A percentile compares a stretch with the other conserved stretches of the same genome.
Evolutionary conservation across 2,888 invertebrate species (phyloP).

Genomic region (Acleris laterana): DNA sequence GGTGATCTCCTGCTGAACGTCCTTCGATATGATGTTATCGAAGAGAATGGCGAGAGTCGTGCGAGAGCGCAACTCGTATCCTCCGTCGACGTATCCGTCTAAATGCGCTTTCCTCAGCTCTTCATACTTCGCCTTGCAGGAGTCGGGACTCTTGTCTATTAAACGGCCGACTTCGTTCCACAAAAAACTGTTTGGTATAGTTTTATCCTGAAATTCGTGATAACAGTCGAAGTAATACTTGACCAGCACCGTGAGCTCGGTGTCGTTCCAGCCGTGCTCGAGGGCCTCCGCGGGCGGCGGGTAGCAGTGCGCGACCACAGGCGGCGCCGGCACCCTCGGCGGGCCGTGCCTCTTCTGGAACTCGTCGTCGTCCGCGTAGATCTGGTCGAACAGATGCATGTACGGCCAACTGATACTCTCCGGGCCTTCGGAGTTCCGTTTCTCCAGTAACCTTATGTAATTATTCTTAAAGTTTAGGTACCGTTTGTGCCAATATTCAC

Average conservation of each 20-base stretch:
- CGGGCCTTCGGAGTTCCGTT: slow-evolving; percentile 52
- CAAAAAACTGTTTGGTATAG: slow-evolving; percentile 71
- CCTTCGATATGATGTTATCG: slow-evolving; percentile 69
- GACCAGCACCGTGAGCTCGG: slow-evolving; percentile 65
- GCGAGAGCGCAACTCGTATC: slow-evolving; percentile 57
- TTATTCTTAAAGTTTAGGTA: slow-evolving; percentile 75
- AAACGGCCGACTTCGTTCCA: slow-evolving; percentile 75
- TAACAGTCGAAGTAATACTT: slow-evolving; percentile 76
- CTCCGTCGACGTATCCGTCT: slow-evolving; percentile 54
- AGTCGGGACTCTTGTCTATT: slow-evolving; percentile 63
- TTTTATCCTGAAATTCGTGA: slow-evolving; percentile 69
- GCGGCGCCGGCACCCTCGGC: background rate
- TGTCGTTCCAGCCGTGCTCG: slow-evolving; percentile 58
- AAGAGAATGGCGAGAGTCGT: slow-evolving; percentile 65
- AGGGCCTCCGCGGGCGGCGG: slow-evolving; percentile 1
- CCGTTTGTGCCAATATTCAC: slow-evolving; percentile 73
- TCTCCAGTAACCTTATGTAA: slow-evolving; percentile 66
- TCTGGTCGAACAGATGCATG: slow-evolving; percentile 67
- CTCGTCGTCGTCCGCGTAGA: slow-evolving; percentile 63
- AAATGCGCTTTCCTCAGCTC: slow-evolving; percentile 61
- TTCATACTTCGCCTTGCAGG: slow-evolving; percentile 60
- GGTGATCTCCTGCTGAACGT: slow-evolving; percentile 53
- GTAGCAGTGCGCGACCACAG: background rate
- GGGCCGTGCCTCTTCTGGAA: slow-evolving; percentile 59
- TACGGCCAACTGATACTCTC: slow-evolving; percentile 69